Evolutionary conservation across 2,113 vertebrate genomes (phyloP).

Genomic region (Chionomys nivalis): DNA sequence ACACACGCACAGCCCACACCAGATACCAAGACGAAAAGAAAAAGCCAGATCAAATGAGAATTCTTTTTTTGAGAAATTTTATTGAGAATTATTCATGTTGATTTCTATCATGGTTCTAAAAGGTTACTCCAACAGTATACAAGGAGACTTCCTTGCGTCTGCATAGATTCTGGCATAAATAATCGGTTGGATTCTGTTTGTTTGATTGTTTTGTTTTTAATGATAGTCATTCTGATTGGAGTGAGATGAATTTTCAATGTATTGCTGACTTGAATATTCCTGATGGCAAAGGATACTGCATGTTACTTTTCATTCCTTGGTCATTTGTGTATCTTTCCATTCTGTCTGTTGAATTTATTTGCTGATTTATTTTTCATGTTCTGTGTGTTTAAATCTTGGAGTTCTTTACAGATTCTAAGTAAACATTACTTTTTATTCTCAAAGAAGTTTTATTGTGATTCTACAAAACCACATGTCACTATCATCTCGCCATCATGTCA

Average conservation of each 20-base stretch:
- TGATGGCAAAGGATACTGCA: background rate
- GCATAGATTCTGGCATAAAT: too few relatives aligned
- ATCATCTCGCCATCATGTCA: background rate
- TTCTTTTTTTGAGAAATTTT: background rate
- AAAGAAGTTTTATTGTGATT: background rate
- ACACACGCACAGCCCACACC: background rate
- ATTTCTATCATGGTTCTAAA: too few relatives aligned
- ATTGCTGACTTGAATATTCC: background rate
- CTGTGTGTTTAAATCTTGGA: background rate
- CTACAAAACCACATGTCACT: background rate
- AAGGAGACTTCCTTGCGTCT: too few relatives aligned
- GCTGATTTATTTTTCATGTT: background rate
- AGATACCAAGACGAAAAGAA: background rate
- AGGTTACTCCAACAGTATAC: too few relatives aligned
- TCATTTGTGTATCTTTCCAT: background rate
- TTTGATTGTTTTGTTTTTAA: too few relatives aligned
- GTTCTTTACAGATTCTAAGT: background rate
- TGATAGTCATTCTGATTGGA: background rate
- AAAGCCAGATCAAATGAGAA: background rate
- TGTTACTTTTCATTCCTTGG: background rate
- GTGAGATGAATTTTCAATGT: background rate
- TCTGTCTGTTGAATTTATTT: background rate
- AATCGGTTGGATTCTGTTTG: background rate
- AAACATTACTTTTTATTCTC: background rate
- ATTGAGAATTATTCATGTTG: background rate